Evolutionary conservation across 2,797 vertebrate species (phyloP), one percentile per base, ranked within the genome.

Genomic region (Sebastes taczanowskii): DNA sequence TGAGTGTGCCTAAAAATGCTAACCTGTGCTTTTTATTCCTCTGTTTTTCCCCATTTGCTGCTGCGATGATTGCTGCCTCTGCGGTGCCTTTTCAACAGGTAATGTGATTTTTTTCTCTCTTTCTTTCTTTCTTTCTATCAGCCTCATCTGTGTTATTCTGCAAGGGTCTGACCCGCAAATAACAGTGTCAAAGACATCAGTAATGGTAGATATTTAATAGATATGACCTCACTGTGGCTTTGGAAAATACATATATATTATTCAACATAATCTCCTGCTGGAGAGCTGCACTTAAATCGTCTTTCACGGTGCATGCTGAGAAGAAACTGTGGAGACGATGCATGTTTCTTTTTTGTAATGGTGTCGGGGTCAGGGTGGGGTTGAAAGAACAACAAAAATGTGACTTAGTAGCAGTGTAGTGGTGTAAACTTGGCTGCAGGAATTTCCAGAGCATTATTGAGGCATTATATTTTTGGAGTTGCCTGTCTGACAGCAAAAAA

Each of bases 1-100:
- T 84, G 60, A 71, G 58, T 65, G 35, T 84, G 69, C 65, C 71
- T 80, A 65, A 85, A 89, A 77, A 79, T 76, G 29, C 91, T 94
- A 91, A 96, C 85, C 81, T 85, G 9, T 90, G 60, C 30, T 78
- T 82, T 78, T 82, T 71, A 73, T 78, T 46, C 73, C 23, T 87
- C 38, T 84, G 25, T 91, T 74, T 80, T 74, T 62, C 38, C 70
- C 64, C 60, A 73, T 90, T 67, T 84, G 86, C 85, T 74, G 82
- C 81, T 67, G 74, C 29, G 38, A 38, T 84, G 82, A 80, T 78
- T 82, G 80, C 77, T 77, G 58, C 68, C 71, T 77, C 73, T 71
- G 76, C 3, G 25, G 25, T 75, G 42, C 59, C 77, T 82, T 81
- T 79, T 86, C 81, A 91, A 93, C 91, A 96, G 95, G 94, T 95